These are phyloP conservation scores for Lates calcarifer DNA, from an alignment of 2,113 vertebrate species.

Conservation along the genomic window DNA sequence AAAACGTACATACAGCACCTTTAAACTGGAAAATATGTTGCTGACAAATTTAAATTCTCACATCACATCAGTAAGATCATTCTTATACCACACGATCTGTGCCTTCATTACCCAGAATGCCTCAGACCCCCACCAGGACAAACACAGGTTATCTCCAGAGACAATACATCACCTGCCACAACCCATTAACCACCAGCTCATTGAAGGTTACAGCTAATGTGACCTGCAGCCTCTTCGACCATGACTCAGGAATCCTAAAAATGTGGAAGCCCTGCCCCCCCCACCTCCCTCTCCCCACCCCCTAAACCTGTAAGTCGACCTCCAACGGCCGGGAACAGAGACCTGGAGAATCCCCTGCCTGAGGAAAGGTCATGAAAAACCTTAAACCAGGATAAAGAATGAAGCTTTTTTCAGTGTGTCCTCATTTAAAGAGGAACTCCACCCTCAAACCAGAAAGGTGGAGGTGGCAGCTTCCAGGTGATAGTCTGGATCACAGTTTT, in stretches of 20 bases:
- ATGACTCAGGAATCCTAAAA: slow-evolving; percentile 60
- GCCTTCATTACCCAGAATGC: too few relatives aligned
- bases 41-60: too few relatives aligned
- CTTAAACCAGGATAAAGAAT: neutral
- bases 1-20: too few relatives aligned
- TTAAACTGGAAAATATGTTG: too few relatives aligned
- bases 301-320: slow-evolving; percentile 37
- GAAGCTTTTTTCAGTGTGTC: neutral
- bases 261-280: slow-evolving; percentile 46
- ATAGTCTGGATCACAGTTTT: too few relatives aligned
- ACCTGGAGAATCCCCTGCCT: slow-evolving; percentile 1
- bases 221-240: slow-evolving; percentile 26
- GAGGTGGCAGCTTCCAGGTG: neutral
- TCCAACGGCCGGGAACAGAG: neutral
- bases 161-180: neutral
- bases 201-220: neutral
- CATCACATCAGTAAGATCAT: too few relatives aligned
- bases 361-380: neutral
- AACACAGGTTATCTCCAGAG: neutral
- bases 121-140: neutral
- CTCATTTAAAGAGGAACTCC: neutral
- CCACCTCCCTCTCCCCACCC: neutral
- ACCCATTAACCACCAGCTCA: neutral
- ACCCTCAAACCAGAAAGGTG: neutral
- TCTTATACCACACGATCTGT: too few relatives aligned